Conservation (phyloP, 2,888 invertebrate genomes). For the Conomelus anceps region DNA sequence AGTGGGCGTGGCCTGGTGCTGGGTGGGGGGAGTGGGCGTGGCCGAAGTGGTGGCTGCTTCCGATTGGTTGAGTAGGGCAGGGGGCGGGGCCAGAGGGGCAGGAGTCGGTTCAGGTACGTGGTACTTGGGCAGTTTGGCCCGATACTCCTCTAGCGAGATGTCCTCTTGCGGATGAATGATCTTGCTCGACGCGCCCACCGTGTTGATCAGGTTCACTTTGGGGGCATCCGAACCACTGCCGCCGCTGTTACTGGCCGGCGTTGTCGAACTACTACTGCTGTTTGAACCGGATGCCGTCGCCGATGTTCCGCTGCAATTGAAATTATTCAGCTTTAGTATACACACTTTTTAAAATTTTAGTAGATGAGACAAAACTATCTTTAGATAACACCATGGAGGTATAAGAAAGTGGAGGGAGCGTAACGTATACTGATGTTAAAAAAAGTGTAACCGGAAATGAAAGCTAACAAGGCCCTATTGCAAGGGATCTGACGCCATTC, state of each 20-base stretch:
- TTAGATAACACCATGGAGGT: too few species aligned
- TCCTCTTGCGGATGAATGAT: conserved; percentile 93
- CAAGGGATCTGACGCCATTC: too few species aligned
- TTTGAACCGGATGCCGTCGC: background rate
- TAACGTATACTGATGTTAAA: too few species aligned
- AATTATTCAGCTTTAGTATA: too few species aligned
- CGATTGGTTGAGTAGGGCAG: too few species aligned
- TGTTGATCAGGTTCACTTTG: conserved; percentile 55
- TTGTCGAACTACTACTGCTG: conserved; percentile 6
- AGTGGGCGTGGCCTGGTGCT: conserved; percentile 32
- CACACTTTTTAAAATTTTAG: too few species aligned
- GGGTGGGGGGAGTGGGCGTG: background rate
- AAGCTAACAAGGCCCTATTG: too few species aligned
- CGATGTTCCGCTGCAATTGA: background rate
- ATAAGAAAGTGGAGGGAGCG: too few species aligned
- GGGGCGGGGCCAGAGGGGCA: conserved; percentile 34
- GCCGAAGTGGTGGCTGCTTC: too few species aligned
- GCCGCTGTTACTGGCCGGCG: background rate
- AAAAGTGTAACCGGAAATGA: too few species aligned
- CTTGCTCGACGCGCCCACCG: conserved; percentile 78
- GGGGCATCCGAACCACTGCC: conserved; percentile 34
- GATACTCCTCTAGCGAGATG: conserved; percentile 77
- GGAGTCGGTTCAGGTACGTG: conserved; percentile 44
- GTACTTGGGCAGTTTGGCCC: conserved; percentile 64
- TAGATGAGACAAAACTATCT: too few species aligned